Evolutionary conservation across 2,888 invertebrate species (phyloP), one percentile per base, ranked within the genome.

Genomic region (Melanostoma scalare): DNA sequence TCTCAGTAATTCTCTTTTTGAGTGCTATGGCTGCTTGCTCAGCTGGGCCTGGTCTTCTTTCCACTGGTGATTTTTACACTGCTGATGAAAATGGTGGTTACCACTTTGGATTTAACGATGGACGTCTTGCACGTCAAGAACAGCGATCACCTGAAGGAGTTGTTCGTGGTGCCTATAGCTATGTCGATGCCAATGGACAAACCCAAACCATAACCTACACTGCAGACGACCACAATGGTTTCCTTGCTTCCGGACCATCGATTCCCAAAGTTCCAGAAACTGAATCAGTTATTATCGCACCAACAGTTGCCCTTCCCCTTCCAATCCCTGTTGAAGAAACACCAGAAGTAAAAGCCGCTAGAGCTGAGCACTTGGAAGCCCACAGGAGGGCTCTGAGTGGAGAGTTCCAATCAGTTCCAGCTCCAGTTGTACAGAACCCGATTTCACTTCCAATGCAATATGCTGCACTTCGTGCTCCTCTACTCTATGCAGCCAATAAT

Each of bases 121-220:
- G 71, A 42, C 55, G 4, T 0, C 35, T 53, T n/a, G 44, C 77
- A 2, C 60, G 50, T 6, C 71, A 77, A 38, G 77, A 77, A 65
- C 3, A 48, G 10, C 46, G 71, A 8, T 40, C 77, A 5, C 10
- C 50, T 5, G 87, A 87, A 60, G 88, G 88, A 56, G 80, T 87
- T 58, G 87, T 87, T 10, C 86, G 87, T 68, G 89, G 89, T 58
- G 87, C 87, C 10, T 91, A 90, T 86, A 87, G 88, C 58, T 91
- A 90, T 87, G 85, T 90, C 33, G 90, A 90, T 85, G 88, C 89
- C 63, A 63, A 88, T 81, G 88, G 88, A 10, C 79, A 87, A 56
- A 85, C 87, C 5, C 88, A 88, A 85, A 85, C 84, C n/a, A 87
- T 88, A 42, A 81, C 78, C 52, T 89, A 89, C 79, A 86, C 88